Conservation (phyloP, 2,888 invertebrate genomes). For the Spialia ferax region DNA sequence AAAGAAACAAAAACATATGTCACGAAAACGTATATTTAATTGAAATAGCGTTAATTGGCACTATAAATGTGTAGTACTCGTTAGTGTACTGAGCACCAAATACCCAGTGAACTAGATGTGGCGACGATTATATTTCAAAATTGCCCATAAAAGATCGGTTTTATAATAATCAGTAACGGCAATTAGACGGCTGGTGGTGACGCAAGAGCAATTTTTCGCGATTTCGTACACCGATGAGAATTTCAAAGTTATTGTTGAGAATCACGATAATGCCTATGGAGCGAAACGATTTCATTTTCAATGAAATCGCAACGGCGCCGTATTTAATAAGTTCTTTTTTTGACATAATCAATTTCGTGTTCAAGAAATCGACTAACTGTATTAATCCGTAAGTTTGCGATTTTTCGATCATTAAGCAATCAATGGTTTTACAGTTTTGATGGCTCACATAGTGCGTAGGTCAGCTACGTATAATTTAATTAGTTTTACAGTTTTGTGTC, state of each 20-base stretch:
- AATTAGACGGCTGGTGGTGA: conserved; percentile 70
- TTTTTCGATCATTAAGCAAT: conserved; percentile 25
- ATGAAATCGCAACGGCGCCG: conserved; percentile 66
- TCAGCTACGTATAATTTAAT: background rate
- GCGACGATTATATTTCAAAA: conserved; percentile 50
- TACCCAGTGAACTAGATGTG: conserved; percentile 28
- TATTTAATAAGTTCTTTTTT: conserved; percentile 57
- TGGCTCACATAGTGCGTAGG: background rate
- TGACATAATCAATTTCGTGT: conserved; percentile 46
- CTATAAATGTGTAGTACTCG: background rate
- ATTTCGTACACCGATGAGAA: conserved; percentile 75
- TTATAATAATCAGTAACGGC: conserved; percentile 74
- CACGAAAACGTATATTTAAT: background rate
- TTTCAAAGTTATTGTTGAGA: conserved; percentile 70
- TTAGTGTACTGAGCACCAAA: conserved; percentile 14
- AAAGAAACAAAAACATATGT: background rate
- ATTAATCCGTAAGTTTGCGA: conserved; percentile 33
- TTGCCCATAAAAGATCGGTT: conserved; percentile 69
- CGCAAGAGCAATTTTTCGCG: conserved; percentile 73
- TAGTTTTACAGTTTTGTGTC: background rate
- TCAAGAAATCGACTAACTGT: conserved; percentile 33
- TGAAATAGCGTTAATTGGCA: background rate
- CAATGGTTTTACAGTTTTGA: background rate
- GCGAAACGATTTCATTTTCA: conserved; percentile 54
- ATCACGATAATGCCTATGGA: conserved; percentile 67